Base-by-base conservation (phyloP, 2,888 invertebrate genomes). In the Bhutanitis thaidina region DNA sequence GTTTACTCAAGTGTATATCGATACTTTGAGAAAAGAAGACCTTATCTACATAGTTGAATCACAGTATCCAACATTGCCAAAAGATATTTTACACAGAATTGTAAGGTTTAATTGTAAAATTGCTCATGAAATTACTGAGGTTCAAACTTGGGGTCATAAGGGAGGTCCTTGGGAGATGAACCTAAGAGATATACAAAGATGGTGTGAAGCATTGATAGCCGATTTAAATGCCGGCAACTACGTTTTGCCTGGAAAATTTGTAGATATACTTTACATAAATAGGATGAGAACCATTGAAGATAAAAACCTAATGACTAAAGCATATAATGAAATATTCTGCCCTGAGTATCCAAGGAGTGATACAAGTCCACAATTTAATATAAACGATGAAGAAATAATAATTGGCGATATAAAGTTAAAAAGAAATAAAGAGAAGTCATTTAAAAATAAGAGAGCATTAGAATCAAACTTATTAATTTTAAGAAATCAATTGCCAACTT, bases 131-230 rank as follows among this genome's bases (percentile, higher is more conserved):
- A 91, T 94, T 10, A 90, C 92, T 1, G 87, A 90, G 36, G 76
- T 92, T 62, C 91, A 92, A 51, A 70, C 74, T 1, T 97, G 96
- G 92, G 98, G 95, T 0, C 92, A 93, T 61, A 92, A 89, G 68
- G 98, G 98, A 0, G 93, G 95, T 0, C 98, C 98, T 0, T 99
- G 97, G 95, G 99, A 99, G 81, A 97, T 98, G 87, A 99, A 99
- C 86, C 89, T 99, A 40, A 92, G 99, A 64, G 99, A 99, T 74
- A 91, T 99, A 60, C 93, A 95, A 52, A 92, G 99, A 61, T 99
- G 98, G 98, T 97, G 97, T 71, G 94, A 97, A 64, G 92, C 94
- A 0, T 88, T 94, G 0, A 77, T 92, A 27, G 80, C 80, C 48
- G 85, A 88, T 61, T 68, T 77, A 54, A 62, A 72, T 14, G 61